Evolutionary conservation across 2,888 invertebrate species (phyloP).

Genomic region (Argyresthia albistria): DNA sequence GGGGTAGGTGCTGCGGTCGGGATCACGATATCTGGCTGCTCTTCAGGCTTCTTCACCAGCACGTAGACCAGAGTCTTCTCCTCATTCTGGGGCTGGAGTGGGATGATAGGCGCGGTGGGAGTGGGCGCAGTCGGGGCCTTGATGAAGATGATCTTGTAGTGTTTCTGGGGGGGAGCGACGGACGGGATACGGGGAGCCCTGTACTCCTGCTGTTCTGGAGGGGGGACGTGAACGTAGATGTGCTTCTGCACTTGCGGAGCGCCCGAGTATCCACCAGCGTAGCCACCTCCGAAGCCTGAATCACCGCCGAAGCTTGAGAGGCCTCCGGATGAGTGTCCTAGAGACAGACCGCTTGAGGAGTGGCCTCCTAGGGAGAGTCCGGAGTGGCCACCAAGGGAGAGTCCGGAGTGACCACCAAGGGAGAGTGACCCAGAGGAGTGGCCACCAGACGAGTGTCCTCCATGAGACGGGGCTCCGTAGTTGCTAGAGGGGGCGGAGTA

Average conservation of each 20-base stretch:
- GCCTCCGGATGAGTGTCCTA: slow-evolving; percentile 12
- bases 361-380: slow-evolving; percentile 28
- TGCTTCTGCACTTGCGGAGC: slow-evolving; percentile 85
- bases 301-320: slow-evolving; percentile 36
- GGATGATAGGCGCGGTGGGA: slow-evolving; percentile 86
- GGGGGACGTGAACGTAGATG: slow-evolving; percentile 92
- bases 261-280: slow-evolving; percentile 57
- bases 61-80: slow-evolving; percentile 93
- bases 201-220: slow-evolving; percentile 86
- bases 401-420: slow-evolving; percentile 13
- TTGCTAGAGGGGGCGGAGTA: slow-evolving; percentile 28
- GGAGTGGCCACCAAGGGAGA: slow-evolving; percentile 20
- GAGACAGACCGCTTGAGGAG: slow-evolving; percentile 20
- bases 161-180: slow-evolving; percentile 84
- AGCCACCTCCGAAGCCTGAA: slow-evolving; percentile 49
- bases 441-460: slow-evolving; percentile 10
- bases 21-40: slow-evolving; percentile 84
- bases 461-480: slow-evolving; percentile 10
- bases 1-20: slow-evolving; percentile 85
- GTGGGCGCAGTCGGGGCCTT: slow-evolving; percentile 90
- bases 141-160: slow-evolving; percentile 94
- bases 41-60: slow-evolving; percentile 90
- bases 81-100: slow-evolving; percentile 85
- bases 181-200: slow-evolving; percentile 76
- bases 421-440: slow-evolving; percentile 17